Evolutionary conservation across 2,888 invertebrate species (phyloP).

Genomic region (Diaphora mendica): DNA sequence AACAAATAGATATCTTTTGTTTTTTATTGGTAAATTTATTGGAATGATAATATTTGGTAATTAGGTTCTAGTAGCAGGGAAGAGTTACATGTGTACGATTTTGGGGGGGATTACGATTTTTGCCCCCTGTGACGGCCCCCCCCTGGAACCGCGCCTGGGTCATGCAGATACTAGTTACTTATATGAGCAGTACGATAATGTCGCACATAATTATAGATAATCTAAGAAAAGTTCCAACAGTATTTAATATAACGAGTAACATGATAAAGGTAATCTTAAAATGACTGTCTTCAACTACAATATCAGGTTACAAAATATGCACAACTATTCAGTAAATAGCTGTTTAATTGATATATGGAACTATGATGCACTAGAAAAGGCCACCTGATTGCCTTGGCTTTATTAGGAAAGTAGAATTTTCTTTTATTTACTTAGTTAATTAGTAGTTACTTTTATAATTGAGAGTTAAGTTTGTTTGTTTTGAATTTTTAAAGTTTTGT

Average conservation of each 20-base stretch:
- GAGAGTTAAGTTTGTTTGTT: too few relatives aligned
- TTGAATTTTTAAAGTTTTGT: too few relatives aligned
- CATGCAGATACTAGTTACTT: too few relatives aligned
- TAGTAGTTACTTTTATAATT: background rate
- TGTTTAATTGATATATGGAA: constrained; percentile 22
- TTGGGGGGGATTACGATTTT: too few relatives aligned
- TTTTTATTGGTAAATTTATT: too few relatives aligned
- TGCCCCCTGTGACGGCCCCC: too few relatives aligned
- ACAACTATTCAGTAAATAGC: constrained; percentile 10
- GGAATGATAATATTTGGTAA: too few relatives aligned
- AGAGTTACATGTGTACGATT: too few relatives aligned
- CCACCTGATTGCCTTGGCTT: constrained; percentile 26
- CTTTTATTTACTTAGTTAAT: background rate
- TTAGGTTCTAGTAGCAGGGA: too few relatives aligned
- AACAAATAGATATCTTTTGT: too few relatives aligned
- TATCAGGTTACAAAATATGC: background rate
- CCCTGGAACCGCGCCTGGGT: too few relatives aligned
- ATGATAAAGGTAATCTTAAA: background rate
- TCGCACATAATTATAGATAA: background rate
- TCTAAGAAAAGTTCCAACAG: background rate
- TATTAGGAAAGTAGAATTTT: constrained; percentile 12
- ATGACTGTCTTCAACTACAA: background rate
- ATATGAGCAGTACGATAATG: too few relatives aligned
- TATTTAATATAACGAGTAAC: background rate
- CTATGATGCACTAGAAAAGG: constrained; percentile 21